These are phyloP conservation scores for Centropus unirufus DNA, from an alignment of 2,113 vertebrate species.

Conservation along the genomic window DNA sequence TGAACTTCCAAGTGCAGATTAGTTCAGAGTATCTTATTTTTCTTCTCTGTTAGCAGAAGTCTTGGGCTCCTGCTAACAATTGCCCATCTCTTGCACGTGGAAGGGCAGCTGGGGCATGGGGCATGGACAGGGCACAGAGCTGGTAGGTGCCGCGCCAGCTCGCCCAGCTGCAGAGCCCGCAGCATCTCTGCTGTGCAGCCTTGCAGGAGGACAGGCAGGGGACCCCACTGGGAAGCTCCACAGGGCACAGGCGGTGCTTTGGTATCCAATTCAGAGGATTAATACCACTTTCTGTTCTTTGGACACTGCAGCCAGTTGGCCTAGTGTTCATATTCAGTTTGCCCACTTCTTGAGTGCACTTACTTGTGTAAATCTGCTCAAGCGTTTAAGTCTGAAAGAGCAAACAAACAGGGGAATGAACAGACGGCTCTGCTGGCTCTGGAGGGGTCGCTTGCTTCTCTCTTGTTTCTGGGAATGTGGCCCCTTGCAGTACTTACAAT, in stretches of 20 bases:
- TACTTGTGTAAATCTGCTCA: conserved; percentile 66
- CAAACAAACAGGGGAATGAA: conserved; percentile 46
- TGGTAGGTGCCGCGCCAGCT: neutral
- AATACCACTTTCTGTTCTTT: conserved; percentile 33
- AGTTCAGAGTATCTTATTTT: neutral
- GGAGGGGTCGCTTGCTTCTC: conserved; percentile 16
- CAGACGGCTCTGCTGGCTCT: conserved; percentile 45
- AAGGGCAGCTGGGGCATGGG: neutral
- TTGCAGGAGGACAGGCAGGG: neutral
- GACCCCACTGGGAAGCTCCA: neutral
- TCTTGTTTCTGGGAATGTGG: conserved; percentile 22
- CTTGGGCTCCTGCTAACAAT: neutral
- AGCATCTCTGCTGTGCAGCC: neutral
- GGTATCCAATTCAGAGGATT: conserved; percentile 45
- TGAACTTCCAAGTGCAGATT: conserved; percentile 4
- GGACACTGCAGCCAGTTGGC: conserved; percentile 38
- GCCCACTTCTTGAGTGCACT: conserved; percentile 44
- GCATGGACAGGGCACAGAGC: accelerated
- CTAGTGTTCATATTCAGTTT: conserved; percentile 34
- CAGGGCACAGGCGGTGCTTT: neutral
- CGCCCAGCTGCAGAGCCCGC: too few species aligned
- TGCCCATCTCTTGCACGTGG: neutral
- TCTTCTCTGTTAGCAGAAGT: neutral
- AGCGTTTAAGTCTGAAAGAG: conserved; percentile 59
- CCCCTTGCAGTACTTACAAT: neutral